Percentiles rank a stretch among this genome's conserved stretches.
Evolutionary conservation across 2,113 vertebrate species (phyloP).

Genomic region (Pelvicachromis taeniatus): DNA sequence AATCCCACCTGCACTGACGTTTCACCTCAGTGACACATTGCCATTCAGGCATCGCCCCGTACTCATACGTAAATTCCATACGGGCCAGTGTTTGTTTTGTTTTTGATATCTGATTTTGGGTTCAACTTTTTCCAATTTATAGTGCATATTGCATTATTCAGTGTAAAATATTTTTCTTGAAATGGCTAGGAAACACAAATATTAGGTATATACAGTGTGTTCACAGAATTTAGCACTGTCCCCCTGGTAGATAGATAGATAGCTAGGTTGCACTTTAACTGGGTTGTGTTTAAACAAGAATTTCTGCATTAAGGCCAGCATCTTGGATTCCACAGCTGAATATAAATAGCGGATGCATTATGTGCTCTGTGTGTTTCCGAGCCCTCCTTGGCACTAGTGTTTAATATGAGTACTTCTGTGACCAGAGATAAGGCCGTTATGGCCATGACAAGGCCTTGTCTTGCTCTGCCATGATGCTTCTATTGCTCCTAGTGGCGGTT

Average conservation of each 20-base stretch:
- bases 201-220: not conserved
- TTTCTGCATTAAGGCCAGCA: not conserved
- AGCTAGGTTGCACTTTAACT: not conserved
- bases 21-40: not conserved
- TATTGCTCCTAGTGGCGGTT: constrained; percentile 63
- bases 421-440: constrained; percentile 60
- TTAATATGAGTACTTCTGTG: constrained; percentile 51
- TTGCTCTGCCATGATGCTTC: constrained; percentile 61
- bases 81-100: not conserved
- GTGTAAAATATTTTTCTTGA: not conserved
- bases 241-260: not conserved
- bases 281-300: not conserved
- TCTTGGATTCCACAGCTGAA: not conserved
- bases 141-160: not conserved
- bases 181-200: not conserved
- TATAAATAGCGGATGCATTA: constrained; percentile 22
- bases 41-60: not conserved
- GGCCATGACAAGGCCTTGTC: constrained; percentile 66
- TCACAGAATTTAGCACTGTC: not conserved
- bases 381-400: constrained; percentile 20
- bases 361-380: constrained; percentile 14
- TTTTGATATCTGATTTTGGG: not conserved
- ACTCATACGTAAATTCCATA: not conserved
- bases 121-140: not conserved
- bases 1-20: constrained; percentile 16